These are phyloP conservation scores for Notocelia uddmanniana DNA, from an alignment of 2,888 invertebrate genomes.

Conservation along the genomic window DNA sequence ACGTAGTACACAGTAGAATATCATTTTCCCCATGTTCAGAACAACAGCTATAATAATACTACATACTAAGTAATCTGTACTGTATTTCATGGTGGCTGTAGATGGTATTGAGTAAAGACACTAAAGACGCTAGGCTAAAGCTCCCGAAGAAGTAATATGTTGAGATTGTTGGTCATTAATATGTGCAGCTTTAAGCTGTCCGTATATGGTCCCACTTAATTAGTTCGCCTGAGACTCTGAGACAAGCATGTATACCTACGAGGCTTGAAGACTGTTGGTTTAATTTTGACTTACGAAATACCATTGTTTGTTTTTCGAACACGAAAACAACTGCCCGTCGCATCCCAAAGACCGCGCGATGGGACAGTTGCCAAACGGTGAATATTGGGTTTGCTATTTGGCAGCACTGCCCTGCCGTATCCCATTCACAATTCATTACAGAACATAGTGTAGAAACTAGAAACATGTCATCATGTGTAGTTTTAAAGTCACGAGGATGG, in stretches of 20 bases:
- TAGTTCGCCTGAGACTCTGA: too few relatives aligned
- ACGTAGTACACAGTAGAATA: neutral
- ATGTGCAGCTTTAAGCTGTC: too few relatives aligned
- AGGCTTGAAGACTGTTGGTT: too few relatives aligned
- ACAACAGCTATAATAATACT: too few relatives aligned
- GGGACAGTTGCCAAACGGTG: conserved; percentile 1
- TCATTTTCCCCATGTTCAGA: neutral
- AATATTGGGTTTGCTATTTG: conserved; percentile 10
- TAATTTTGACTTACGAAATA: neutral
- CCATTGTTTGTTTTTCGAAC: neutral
- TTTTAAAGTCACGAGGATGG: neutral
- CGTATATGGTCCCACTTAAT: too few relatives aligned
- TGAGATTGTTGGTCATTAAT: too few relatives aligned
- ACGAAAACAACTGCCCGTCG: neutral
- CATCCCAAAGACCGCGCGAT: neutral
- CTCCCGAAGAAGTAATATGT: too few relatives aligned
- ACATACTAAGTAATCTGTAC: too few relatives aligned
- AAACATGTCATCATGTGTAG: neutral
- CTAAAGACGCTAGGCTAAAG: too few relatives aligned
- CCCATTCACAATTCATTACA: conserved; percentile 14
- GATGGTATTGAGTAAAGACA: too few relatives aligned
- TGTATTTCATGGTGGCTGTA: too few relatives aligned
- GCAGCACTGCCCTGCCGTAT: neutral
- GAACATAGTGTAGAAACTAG: neutral
- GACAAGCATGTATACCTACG: too few relatives aligned